These are phyloP conservation scores for Ceyx melanurus DNA, from an alignment of 2,113 vertebrate species.

Conservation along the genomic window DNA sequence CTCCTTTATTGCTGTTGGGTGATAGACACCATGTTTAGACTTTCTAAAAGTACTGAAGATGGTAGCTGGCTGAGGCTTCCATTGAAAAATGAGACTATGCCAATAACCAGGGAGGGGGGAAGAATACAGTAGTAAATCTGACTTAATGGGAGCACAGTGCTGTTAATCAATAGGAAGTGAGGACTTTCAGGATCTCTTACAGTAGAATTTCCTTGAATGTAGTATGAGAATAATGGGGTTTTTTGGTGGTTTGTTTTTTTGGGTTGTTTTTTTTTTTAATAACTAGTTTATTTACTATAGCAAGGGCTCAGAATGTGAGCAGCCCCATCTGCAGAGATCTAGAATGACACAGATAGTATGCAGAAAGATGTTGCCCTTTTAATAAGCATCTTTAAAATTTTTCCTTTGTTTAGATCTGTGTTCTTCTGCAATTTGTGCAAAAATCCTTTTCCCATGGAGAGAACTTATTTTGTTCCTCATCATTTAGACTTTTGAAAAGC, in stretches of 20 bases:
- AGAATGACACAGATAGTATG: neutral
- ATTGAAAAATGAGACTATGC: neutral
- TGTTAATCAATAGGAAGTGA: neutral
- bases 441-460: neutral
- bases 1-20: neutral
- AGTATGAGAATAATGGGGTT: neutral
- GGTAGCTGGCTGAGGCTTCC: neutral
- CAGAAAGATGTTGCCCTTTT: neutral
- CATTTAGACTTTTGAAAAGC: neutral
- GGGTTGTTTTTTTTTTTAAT: neutral
- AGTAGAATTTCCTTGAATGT: neutral
- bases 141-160: fast-evolving
- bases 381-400: neutral
- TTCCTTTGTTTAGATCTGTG: neutral
- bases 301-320: neutral
- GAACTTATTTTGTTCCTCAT: neutral
- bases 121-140: neutral
- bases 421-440: neutral
- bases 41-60: neutral
- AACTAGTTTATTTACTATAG: neutral
- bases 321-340: neutral
- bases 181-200: neutral
- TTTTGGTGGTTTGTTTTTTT: too few relatives aligned
- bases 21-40: neutral
- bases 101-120: neutral